A percentile compares a stretch with the other conserved stretches of the same genome.
Conservation (phyloP, 2,888 invertebrate species). For the Tromatobia lineatoria region DNA sequence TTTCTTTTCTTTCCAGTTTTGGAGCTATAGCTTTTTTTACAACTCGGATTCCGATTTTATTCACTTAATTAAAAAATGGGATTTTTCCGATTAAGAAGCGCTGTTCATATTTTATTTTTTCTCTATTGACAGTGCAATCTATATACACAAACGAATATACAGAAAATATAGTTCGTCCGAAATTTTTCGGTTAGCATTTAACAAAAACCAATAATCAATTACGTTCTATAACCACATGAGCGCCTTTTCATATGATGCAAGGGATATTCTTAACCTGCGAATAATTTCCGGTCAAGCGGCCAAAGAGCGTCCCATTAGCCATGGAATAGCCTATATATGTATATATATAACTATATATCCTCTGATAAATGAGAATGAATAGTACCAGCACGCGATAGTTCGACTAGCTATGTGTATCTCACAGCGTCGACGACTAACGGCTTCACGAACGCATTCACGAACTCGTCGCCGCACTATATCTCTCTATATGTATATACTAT, state of each 20-base stretch:
- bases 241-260: not conserved
- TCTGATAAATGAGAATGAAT: slow-evolving; percentile 55
- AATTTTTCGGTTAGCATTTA: no score
- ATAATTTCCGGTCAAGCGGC: not conserved
- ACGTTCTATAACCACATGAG: not conserved
- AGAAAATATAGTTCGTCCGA: no score
- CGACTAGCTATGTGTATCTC: slow-evolving; percentile 3
- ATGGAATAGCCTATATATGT: not conserved
- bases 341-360: slow-evolving; percentile 20
- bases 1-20: not conserved
- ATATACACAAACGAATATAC: not conserved
- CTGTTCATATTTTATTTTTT: not conserved
- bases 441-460: slow-evolving; percentile 34
- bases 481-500: not conserved
- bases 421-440: slow-evolving; percentile 33
- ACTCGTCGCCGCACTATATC: slow-evolving; percentile 39
- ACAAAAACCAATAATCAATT: no score
- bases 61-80: no score
- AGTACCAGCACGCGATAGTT: slow-evolving; percentile 44
- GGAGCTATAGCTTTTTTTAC: not conserved
- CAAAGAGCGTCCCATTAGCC: not conserved
- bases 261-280: not conserved
- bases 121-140: not conserved
- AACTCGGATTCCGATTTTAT: not conserved
- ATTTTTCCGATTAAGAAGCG: not conserved